Conservation (phyloP, 1,140 invertebrate genomes). For the Epicauta chinensis region DNA sequence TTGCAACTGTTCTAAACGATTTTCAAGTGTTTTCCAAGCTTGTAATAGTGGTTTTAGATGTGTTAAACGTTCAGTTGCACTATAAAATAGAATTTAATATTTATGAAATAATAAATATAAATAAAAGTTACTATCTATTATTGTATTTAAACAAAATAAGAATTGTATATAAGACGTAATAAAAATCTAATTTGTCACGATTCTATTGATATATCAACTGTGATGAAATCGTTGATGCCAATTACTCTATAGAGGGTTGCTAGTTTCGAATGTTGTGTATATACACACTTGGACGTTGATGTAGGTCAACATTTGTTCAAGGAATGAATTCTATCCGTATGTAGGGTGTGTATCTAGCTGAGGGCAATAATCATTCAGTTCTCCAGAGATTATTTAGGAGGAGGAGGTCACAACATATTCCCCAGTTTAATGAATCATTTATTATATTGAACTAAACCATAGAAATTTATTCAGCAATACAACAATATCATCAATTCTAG, state of each 20-base stretch:
- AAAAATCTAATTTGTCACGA: no score
- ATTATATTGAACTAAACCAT: slow-evolving; percentile 7
- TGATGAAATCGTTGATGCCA: slow-evolving; percentile 14
- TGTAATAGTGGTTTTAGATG: slow-evolving; percentile 43
- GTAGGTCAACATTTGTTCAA: slow-evolving; percentile 24
- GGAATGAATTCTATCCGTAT: slow-evolving; percentile 19
- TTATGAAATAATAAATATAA: no score
- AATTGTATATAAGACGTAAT: no score
- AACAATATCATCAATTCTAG: no score
- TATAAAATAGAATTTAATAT: slow-evolving; percentile 26
- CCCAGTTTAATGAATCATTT: slow-evolving; percentile 17
- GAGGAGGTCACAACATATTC: slow-evolving; percentile 17
- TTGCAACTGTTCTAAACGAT: slow-evolving; percentile 56
- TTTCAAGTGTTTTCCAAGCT: slow-evolving; percentile 58
- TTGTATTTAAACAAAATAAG: no score
- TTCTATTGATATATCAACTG: slow-evolving; percentile 1
- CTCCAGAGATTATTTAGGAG: slow-evolving; percentile 16
- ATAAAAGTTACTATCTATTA: no score
- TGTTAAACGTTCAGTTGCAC: slow-evolving; percentile 33
- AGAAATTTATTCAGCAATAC: slow-evolving; percentile 2
- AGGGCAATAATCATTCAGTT: slow-evolving; percentile 16
- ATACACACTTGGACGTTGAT: slow-evolving; percentile 5
- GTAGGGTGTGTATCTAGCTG: slow-evolving; percentile 10
- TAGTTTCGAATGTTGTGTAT: slow-evolving; percentile 10
- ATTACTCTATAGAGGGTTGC: slow-evolving; percentile 7